Percentiles rank a stretch among this genome's conserved stretches.
Conservation (phyloP, 2,888 invertebrate species). For the Strigamia crassipes region DNA sequence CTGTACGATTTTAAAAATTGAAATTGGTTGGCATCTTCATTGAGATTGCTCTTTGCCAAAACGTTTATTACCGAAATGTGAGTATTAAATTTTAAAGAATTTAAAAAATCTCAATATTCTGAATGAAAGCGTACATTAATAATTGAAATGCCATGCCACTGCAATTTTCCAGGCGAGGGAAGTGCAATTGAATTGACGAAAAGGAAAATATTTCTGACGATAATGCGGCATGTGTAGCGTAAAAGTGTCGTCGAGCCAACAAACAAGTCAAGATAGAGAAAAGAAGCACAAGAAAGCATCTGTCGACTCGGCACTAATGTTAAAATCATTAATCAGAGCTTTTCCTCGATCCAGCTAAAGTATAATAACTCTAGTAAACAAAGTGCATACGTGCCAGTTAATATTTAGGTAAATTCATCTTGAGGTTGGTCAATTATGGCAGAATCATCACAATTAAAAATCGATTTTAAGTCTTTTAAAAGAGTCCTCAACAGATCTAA, state of each 20-base stretch:
- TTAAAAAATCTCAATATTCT: not conserved
- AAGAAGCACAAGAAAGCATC: not conserved
- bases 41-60: not conserved
- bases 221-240: not conserved
- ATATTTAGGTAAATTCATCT: not conserved
- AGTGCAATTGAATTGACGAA: not conserved
- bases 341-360: not conserved
- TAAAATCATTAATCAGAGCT: not conserved
- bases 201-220: constrained; percentile 2
- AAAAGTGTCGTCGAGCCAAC: not conserved
- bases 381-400: not conserved
- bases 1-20: not conserved
- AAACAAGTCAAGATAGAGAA: constrained; percentile 13
- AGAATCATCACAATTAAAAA: not conserved
- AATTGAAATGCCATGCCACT: not conserved
- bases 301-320: not conserved
- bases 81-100: not conserved
- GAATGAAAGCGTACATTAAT: not conserved
- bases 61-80: not conserved
- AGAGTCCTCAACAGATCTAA: too few species aligned
- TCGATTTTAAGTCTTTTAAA: not conserved
- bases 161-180: constrained; percentile 6
- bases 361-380: not conserved
- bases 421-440: not conserved
- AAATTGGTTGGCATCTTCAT: not conserved